These are phyloP conservation scores for Cydia splendana DNA, from an alignment of 1,140 invertebrate species.

Conservation along the genomic window DNA sequence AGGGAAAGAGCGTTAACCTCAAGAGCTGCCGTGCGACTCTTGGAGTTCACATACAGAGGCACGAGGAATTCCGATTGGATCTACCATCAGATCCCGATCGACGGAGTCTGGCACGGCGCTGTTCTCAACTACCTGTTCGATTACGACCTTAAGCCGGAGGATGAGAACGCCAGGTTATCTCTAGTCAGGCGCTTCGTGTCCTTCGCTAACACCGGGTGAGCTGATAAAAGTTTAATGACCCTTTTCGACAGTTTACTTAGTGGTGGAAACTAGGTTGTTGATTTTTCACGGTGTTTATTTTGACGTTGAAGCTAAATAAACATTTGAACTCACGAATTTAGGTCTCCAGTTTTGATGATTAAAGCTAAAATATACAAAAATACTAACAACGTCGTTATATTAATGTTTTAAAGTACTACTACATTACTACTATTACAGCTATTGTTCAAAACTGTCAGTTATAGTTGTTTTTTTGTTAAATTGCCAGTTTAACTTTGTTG, in stretches of 20 bases:
- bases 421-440: no score
- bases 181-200: conserved; percentile 45
- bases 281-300: conserved; percentile 4
- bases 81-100: conserved; percentile 56
- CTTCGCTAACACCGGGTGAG: conserved; percentile 63
- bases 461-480: no score
- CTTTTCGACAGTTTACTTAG: not conserved
- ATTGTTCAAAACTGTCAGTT: no score
- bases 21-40: conserved; percentile 49
- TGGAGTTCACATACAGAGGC: conserved; percentile 60
- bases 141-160: conserved; percentile 48
- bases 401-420: no score
- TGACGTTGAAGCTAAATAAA: not conserved
- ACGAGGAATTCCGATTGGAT: conserved; percentile 58
- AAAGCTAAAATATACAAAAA: no score
- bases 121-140: conserved; percentile 64
- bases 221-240: conserved; percentile 25
- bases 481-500: no score
- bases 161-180: conserved; percentile 40
- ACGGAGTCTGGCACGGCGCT: conserved; percentile 57
- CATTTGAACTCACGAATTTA: not conserved
- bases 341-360: not conserved
- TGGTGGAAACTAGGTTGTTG: not conserved
- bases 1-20: conserved; percentile 57
- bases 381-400: no score